phyloP scores from a whole-genome alignment of 2,797 vertebrate species.

The Margarornis squamiger region DNA sequence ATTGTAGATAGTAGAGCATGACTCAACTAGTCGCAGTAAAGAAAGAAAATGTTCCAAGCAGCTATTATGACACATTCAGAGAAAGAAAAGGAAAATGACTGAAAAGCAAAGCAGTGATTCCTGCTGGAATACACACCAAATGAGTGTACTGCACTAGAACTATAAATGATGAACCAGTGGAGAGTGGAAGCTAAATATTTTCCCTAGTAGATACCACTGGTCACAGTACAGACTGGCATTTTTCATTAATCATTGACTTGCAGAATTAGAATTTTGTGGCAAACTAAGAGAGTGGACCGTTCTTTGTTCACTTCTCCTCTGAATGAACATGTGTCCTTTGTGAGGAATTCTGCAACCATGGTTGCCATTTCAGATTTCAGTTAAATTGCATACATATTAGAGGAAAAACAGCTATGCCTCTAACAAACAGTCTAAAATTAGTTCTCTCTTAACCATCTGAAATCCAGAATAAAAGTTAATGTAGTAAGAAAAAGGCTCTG shows the following conservation, averaged over 20 bases:
- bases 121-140: not conserved
- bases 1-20: not conserved
- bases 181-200: not conserved
- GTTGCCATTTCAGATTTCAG: not conserved
- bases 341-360: not conserved
- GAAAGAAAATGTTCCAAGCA: not conserved
- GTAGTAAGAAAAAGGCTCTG: not conserved
- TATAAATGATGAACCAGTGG: not conserved
- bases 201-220: not conserved
- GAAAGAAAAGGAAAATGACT: not conserved
- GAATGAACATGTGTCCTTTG: not conserved
- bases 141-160: not conserved
- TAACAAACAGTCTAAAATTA: not conserved
- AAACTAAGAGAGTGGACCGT: not conserved
- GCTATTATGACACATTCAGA: not conserved
- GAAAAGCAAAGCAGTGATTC: not conserved
- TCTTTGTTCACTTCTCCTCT: not conserved
- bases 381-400: not conserved
- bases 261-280: not conserved
- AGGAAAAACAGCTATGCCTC: not conserved
- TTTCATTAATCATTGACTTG: not conserved
- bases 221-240: not conserved
- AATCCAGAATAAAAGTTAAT: not conserved
- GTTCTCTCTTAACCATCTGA: not conserved
- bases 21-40: not conserved